Evolutionary conservation across 1,140 invertebrate genomes (phyloP).

Genomic region (Laupala kohalensis): DNA sequence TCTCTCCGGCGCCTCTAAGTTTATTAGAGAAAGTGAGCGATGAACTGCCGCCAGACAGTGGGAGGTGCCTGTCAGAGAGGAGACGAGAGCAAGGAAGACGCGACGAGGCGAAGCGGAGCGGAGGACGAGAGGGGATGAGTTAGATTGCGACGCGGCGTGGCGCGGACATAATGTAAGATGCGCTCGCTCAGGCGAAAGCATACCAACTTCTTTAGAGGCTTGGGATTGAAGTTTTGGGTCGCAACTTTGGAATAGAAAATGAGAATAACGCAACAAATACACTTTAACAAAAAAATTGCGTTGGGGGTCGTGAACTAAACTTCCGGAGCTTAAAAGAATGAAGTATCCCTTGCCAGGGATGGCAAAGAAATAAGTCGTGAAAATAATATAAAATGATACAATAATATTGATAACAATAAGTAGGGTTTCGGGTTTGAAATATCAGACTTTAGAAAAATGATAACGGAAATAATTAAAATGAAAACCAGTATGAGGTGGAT

Average conservation of each 20-base stretch:
- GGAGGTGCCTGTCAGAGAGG: background rate
- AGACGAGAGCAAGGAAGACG: background rate
- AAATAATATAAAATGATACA: no score
- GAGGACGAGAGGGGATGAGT: background rate
- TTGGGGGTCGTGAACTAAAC: no score
- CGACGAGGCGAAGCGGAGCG: background rate
- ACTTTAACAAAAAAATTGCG: no score
- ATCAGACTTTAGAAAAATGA: background rate
- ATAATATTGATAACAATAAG: no score
- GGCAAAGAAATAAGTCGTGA: no score
- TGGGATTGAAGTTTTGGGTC: background rate
- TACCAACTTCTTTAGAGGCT: background rate
- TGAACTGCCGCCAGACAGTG: background rate
- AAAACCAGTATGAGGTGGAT: background rate
- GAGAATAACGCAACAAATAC: background rate
- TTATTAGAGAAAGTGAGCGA: background rate
- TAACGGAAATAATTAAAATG: background rate
- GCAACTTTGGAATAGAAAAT: background rate
- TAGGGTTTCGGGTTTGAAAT: no score
- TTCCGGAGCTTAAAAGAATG: no score
- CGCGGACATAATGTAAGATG: no score
- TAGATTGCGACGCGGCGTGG: background rate
- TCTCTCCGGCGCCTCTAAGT: background rate
- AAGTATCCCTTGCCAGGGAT: no score
- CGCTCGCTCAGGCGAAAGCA: background rate